Percentiles rank a stretch among this genome's conserved stretches.
Evolutionary conservation across 2,797 vertebrate species (phyloP).

Genomic region (Acestrorhynchus altus): DNA sequence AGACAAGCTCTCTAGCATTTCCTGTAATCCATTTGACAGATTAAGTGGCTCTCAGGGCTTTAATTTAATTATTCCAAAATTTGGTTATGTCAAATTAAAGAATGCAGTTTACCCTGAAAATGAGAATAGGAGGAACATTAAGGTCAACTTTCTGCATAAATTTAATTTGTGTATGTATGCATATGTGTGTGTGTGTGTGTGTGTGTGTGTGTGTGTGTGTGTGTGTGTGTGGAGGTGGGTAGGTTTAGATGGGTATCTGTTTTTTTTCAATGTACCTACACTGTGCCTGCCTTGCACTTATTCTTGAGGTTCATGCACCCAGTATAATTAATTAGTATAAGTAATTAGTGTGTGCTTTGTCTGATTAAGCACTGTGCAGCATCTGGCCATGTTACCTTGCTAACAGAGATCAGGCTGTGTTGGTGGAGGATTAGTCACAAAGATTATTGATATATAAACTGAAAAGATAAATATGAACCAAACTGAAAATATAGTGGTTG

Average conservation of each 20-base stretch:
- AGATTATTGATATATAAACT: too few relatives aligned
- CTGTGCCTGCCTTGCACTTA: constrained; percentile 15
- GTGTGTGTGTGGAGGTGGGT: constrained; percentile 18
- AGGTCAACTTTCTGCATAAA: constrained; percentile 10
- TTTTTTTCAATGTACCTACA: constrained; percentile 4
- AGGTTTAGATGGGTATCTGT: constrained; percentile 34
- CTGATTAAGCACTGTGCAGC: constrained; percentile 60
- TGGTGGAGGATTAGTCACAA: background rate
- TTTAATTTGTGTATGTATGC: constrained; percentile 27
- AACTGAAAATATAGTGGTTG: background rate
- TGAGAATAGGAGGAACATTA: constrained; percentile 35
- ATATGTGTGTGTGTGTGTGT: constrained; percentile 3
- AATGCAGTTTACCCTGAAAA: constrained; percentile 24
- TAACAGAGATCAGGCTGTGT: constrained; percentile 41
- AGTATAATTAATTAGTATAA: constrained; percentile 67
- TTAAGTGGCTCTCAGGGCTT: constrained; percentile 33
- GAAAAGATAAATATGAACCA: background rate
- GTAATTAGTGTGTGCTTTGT: constrained; percentile 63
- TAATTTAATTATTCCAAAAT: constrained; percentile 34
- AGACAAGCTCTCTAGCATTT: constrained; percentile 11
- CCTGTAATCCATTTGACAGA: constrained; percentile 30
- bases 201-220: constrained; percentile 20
- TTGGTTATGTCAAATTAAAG: constrained; percentile 21
- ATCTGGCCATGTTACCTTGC: constrained; percentile 54
- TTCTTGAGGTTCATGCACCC: constrained; percentile 58